A percentile compares a stretch with the other conserved stretches of the same genome.
Evolutionary conservation across 2,113 vertebrate genomes (phyloP).

Genomic region (Trematomus loennbergii): DNA sequence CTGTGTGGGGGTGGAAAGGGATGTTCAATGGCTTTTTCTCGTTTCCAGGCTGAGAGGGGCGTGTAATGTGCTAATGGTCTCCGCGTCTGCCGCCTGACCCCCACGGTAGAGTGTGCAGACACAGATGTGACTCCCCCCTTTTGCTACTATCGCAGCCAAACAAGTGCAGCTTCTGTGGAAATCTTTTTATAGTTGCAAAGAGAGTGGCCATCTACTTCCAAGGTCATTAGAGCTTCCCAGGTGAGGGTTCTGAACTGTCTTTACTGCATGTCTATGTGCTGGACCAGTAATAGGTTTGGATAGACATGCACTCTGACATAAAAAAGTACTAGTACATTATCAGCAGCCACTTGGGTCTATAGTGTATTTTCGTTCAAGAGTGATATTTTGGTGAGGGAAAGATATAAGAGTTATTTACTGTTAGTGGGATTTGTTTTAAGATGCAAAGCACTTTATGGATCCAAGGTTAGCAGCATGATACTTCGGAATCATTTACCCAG

Average conservation of each 20-base stretch:
- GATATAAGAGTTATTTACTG: neutral
- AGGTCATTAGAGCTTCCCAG: slow-evolving; percentile 39
- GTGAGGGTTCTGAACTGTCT: slow-evolving; percentile 41
- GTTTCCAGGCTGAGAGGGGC: slow-evolving; percentile 64
- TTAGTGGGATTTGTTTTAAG: slow-evolving; percentile 2
- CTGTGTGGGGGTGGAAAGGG: slow-evolving; percentile 67
- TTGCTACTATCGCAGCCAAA: slow-evolving; percentile 40
- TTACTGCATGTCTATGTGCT: slow-evolving; percentile 15
- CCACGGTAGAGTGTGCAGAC: slow-evolving; percentile 39
- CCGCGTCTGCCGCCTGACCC: slow-evolving; percentile 65
- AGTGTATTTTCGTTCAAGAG: slow-evolving; percentile 4
- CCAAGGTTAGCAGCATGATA: neutral
- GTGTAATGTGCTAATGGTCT: slow-evolving; percentile 82
- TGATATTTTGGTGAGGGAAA: slow-evolving; percentile 13
- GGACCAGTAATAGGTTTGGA: slow-evolving; percentile 40
- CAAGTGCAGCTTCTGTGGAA: slow-evolving; percentile 43
- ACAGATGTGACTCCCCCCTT: slow-evolving; percentile 39
- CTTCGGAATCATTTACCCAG: neutral
- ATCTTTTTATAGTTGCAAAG: slow-evolving; percentile 68
- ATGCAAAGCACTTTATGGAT: slow-evolving; percentile 12
- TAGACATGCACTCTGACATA: slow-evolving; percentile 30
- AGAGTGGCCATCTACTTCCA: slow-evolving; percentile 32
- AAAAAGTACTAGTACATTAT: slow-evolving; percentile 28
- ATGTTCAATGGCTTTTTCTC: slow-evolving; percentile 72
- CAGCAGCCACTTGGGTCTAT: slow-evolving; percentile 1